phyloP scores from a whole-genome alignment of 2,888 invertebrate species.

The Perizoma flavofasciatum region DNA sequence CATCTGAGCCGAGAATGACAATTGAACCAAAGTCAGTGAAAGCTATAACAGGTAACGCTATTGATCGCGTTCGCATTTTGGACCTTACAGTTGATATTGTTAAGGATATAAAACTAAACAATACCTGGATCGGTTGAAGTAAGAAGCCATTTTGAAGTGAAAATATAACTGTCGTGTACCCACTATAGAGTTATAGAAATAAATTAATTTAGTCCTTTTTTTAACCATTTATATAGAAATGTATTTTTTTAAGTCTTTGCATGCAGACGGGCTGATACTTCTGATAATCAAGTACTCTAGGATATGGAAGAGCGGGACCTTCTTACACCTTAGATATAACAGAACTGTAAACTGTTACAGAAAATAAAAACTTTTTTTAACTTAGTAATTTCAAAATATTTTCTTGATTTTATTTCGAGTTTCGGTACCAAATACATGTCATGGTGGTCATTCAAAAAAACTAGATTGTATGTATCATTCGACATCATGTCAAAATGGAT shows the following conservation, averaged over 20 bases:
- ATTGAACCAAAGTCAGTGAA: slow-evolving; percentile 54
- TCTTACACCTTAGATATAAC: no score
- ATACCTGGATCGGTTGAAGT: slow-evolving; percentile 1
- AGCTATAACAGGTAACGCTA: slow-evolving; percentile 43
- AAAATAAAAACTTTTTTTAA: no score
- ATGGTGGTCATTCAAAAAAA: slow-evolving; percentile 24
- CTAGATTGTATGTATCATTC: slow-evolving; percentile 39
- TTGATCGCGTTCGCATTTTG: slow-evolving; percentile 27
- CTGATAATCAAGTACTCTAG: no score
- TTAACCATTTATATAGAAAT: no score
- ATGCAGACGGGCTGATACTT: no score
- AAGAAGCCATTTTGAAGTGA: background rate
- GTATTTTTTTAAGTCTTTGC: no score
- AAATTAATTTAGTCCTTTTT: no score
- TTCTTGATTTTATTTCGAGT: background rate
- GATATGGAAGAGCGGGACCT: no score
- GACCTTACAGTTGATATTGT: slow-evolving; percentile 1
- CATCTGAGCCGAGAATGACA: slow-evolving; percentile 72
- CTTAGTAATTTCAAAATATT: no score
- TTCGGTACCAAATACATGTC: background rate
- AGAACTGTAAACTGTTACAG: no score
- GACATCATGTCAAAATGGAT: slow-evolving; percentile 40
- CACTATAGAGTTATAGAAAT: no score
- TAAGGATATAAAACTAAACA: slow-evolving; percentile 2
- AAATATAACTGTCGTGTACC: background rate